phyloP scores from a whole-genome alignment of 2,113 vertebrate species.

The Tiliqua scincoides region DNA sequence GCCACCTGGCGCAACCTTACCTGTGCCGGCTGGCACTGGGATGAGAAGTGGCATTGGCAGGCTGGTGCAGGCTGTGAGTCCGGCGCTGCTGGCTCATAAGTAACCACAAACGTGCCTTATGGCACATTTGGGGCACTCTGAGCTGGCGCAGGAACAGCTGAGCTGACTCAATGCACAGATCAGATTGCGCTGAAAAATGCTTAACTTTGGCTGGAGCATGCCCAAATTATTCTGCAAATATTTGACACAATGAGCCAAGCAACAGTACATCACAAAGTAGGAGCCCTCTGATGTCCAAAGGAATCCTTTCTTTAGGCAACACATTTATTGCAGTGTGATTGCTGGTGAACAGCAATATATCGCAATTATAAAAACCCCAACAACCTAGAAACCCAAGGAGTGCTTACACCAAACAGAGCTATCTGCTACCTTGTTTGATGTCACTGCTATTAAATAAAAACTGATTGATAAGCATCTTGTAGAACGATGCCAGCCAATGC shows the following conservation, averaged over 20 bases:
- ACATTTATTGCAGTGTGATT: constrained; percentile 34
- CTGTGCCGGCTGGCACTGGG: too few species aligned
- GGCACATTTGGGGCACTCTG: too few species aligned
- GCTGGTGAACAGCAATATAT: constrained; percentile 7
- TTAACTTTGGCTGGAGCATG: constrained; percentile 25
- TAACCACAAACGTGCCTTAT: too few species aligned
- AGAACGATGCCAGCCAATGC: constrained; percentile 15
- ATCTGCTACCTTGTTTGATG: constrained; percentile 21
- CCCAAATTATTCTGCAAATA: neutral
- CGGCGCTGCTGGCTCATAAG: too few species aligned
- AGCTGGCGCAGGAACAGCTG: too few species aligned
- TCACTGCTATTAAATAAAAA: neutral
- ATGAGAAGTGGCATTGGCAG: too few species aligned
- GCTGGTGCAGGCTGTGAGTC: too few species aligned
- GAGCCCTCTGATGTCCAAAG: constrained; percentile 17
- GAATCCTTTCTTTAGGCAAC: constrained; percentile 55
- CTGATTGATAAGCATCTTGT: constrained; percentile 18
- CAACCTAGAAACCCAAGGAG: neutral
- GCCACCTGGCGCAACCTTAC: too few species aligned
- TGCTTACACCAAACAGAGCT: neutral
- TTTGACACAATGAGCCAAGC: neutral
- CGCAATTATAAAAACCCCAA: constrained; percentile 7
- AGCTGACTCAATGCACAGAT: too few species aligned
- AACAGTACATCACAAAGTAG: neutral
- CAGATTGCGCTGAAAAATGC: too few species aligned